Evolutionary conservation across 1,140 invertebrate species (phyloP), one percentile per base, ranked within the genome.

Genomic region (Solen grandis): DNA sequence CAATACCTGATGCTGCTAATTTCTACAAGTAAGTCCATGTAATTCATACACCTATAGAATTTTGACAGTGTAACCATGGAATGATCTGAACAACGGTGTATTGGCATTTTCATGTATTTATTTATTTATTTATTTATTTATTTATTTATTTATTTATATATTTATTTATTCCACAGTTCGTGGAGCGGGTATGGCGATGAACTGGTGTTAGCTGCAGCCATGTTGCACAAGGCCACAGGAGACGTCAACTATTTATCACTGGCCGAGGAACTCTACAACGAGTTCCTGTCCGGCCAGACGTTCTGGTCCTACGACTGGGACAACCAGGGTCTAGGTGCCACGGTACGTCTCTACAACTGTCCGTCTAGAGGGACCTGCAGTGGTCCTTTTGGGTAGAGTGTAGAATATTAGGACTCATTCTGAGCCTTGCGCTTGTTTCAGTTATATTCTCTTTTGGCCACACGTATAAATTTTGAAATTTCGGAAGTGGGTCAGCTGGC

Each of bases 141-240:
- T 19, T 19, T 1, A 52, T 52, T 1, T 52, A 16, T 52, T 52
- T 1, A 16, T 16, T 52, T 22, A 3, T 52, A 52, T 22, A 94
- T 91, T 94, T 90, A 87, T 85, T n/a, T n/a, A n/a, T n/a, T n/a
- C n/a, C n/a, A n/a, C 55, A 33, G n/a, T 14, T 72, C 66, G 5
- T 80, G 66, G 3, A 52, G 27, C 0, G 57, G 57, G 25, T 80
- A 94, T 81, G 94, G 93, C 3, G 94, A 95, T 86, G 94, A 95
- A 80, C 87, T 95, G 33, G 93, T 93, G 0, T 95, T 94, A 94
- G 93, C 94, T 0, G 94, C 94, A 0, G 88, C 92, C 2, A 95
- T 94, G 94, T 87, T 95, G 0, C 94, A 92, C 89, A 93, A 93
- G 79, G 94, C 94, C 2, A 94, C 94, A 0, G 93, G 93, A 13